phyloP scores from a whole-genome alignment of 2,113 vertebrate species.

The Bombycilla garrulus region DNA sequence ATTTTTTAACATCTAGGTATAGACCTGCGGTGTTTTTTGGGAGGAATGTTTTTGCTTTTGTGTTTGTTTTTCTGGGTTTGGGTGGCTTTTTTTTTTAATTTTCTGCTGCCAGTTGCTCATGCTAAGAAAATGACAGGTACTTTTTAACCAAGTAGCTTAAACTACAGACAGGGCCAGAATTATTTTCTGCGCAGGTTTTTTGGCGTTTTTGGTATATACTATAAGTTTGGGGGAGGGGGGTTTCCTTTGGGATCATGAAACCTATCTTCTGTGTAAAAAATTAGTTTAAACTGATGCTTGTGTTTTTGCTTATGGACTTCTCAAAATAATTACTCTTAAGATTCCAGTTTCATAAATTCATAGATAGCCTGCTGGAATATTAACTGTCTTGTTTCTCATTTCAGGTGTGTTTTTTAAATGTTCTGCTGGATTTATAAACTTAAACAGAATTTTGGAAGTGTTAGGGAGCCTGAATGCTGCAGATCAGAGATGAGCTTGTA shows the following conservation, averaged over 20 bases:
- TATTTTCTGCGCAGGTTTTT: background rate
- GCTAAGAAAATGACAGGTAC: background rate
- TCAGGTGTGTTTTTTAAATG: background rate
- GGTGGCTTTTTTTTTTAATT: accelerated
- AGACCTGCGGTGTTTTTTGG: accelerated
- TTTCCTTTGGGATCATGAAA: background rate
- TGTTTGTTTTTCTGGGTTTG: background rate
- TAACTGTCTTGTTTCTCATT: background rate
- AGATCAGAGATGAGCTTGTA: background rate
- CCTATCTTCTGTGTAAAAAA: background rate
- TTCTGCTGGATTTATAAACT: background rate
- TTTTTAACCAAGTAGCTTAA: background rate
- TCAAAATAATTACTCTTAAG: background rate
- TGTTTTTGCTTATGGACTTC: background rate
- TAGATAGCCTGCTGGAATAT: background rate
- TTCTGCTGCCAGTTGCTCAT: background rate
- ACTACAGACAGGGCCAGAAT: background rate
- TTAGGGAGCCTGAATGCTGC: background rate
- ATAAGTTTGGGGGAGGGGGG: accelerated
- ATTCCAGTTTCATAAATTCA: background rate
- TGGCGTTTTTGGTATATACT: background rate
- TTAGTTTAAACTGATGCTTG: background rate
- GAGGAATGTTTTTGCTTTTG: background rate
- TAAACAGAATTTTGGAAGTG: background rate
- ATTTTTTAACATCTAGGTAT: background rate